Percentiles rank a stretch among this genome's conserved stretches.
Evolutionary conservation across 1,140 invertebrate genomes (phyloP).

Genomic region (Aphis gossypii): DNA sequence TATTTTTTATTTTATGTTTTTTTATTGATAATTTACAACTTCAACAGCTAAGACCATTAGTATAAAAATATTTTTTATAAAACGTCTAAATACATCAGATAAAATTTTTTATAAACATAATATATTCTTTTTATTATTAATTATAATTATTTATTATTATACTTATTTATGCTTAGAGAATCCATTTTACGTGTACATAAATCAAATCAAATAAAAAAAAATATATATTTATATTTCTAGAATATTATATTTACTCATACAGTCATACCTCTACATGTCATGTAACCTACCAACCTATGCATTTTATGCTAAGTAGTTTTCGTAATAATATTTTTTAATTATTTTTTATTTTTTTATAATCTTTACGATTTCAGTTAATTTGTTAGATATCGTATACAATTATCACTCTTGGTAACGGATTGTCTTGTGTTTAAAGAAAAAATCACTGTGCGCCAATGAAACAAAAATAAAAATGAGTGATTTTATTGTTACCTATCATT

Average conservation of each 20-base stretch:
- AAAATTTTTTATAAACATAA: not conserved
- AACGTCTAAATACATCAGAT: not conserved
- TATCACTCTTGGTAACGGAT: not conserved
- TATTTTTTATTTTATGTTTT: not conserved
- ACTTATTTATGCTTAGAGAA: not conserved
- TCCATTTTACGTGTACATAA: not conserved
- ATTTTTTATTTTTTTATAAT: not conserved
- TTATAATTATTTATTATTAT: not conserved
- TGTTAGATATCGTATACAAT: not conserved
- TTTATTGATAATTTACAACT: not conserved
- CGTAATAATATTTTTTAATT: not conserved
- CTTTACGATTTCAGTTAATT: not conserved
- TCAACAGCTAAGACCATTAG: not conserved
- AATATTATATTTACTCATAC: not conserved
- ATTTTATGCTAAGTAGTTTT: not conserved
- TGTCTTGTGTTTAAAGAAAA: not conserved
- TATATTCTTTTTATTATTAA: not conserved
- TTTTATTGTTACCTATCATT: not conserved
- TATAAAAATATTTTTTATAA: not conserved
- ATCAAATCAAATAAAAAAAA: not conserved
- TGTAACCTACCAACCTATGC: not conserved
- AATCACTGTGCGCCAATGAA: not conserved
- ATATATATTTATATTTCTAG: not conserved
- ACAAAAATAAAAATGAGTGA: not conserved
- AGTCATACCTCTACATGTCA: not conserved